These are phyloP conservation scores for Yponomeuta evonymella DNA, from an alignment of 2,888 invertebrate genomes.

Conservation along the genomic window DNA sequence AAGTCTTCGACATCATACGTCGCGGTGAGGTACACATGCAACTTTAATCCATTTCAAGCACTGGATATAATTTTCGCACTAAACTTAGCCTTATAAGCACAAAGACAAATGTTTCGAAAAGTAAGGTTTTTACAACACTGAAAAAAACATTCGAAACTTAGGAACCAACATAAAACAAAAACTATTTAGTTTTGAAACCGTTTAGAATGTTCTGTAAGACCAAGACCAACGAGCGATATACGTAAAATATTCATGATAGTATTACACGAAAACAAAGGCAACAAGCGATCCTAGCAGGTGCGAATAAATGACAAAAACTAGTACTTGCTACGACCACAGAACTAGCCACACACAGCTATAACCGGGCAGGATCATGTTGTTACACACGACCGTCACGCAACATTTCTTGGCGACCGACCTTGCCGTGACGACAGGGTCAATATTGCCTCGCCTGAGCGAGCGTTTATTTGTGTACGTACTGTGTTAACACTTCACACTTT, in stretches of 20 bases:
- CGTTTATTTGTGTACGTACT: conserved; percentile 34
- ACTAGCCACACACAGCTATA: background rate
- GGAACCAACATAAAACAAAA: background rate
- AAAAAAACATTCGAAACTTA: background rate
- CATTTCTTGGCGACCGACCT: conserved; percentile 33
- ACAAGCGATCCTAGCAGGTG: no score
- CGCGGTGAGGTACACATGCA: background rate
- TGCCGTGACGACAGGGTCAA: conserved; percentile 29
- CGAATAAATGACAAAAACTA: no score
- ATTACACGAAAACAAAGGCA: no score
- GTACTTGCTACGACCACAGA: background rate
- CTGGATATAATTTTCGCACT: background rate
- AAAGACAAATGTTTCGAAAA: background rate
- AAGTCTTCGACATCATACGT: conserved; percentile 85
- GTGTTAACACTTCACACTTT: background rate
- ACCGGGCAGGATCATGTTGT: background rate
- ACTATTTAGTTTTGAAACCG: no score
- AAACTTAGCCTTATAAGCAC: background rate
- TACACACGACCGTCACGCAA: conserved; percentile 26
- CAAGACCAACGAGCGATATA: no score
- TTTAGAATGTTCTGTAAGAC: no score
- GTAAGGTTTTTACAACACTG: background rate
- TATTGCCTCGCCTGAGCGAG: background rate
- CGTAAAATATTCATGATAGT: no score
- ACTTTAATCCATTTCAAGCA: conserved; percentile 10